Percentiles rank a stretch among this genome's conserved stretches.
Evolutionary conservation across 2,113 vertebrate species (phyloP).

Genomic region (Ammodytes dubius): DNA sequence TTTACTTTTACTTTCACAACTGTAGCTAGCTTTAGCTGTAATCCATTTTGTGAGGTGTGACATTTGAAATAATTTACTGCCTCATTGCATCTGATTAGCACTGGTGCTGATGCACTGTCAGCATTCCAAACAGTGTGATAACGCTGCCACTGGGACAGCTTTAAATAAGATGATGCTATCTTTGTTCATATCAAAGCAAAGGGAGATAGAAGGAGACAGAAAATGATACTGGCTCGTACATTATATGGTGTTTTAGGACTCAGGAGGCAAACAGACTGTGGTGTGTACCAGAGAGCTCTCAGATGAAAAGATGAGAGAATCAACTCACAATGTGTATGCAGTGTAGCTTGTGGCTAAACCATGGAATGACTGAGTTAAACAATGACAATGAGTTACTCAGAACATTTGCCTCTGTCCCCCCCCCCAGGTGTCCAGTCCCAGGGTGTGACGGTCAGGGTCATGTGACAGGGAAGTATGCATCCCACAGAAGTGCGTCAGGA

Average conservation of each 20-base stretch:
- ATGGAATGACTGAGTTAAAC: not conserved
- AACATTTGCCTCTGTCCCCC: constrained; percentile 1
- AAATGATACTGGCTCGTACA: not conserved
- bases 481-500: constrained; percentile 97
- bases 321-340: not conserved
- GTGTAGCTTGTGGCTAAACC: not conserved
- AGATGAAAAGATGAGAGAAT: not conserved
- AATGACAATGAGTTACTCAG: not conserved
- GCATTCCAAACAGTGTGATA: constrained; percentile 44
- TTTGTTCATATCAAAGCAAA: constrained; percentile 55
- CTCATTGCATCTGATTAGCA: constrained; percentile 62
- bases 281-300: not conserved
- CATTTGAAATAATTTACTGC: constrained; percentile 65
- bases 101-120: constrained; percentile 49
- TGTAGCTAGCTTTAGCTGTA: constrained; percentile 25
- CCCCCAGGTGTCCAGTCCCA: constrained; percentile 94
- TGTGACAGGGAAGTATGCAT: constrained; percentile 98
- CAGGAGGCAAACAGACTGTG: constrained; percentile 20
- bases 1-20: constrained; percentile 17
- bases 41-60: constrained; percentile 51
- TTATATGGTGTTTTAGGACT: constrained; percentile 11
- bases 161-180: constrained; percentile 61
- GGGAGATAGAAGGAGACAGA: constrained; percentile 18
- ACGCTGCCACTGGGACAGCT: constrained; percentile 34
- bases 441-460: constrained; percentile 98